Percentiles rank a stretch among this genome's conserved stretches.
Conservation (phyloP, 2,113 vertebrate genomes). For the Zeus faber region DNA sequence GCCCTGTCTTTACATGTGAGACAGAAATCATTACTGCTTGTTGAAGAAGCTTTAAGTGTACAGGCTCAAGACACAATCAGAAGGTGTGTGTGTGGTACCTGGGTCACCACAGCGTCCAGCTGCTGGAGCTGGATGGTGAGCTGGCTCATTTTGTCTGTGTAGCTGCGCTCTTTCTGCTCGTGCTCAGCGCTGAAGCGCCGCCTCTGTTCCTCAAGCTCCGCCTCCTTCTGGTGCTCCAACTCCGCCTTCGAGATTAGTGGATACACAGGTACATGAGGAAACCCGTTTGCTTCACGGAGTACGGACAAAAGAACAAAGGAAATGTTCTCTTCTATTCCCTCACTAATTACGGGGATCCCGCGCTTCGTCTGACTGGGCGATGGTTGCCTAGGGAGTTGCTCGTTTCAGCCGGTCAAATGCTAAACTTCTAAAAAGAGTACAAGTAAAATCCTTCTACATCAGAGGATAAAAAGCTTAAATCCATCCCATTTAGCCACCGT, state of each 20-base stretch:
- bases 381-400: background rate
- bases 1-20: too few relatives aligned
- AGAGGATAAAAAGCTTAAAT: slow-evolving; percentile 61
- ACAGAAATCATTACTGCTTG: too few relatives aligned
- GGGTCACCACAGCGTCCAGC: slow-evolving; percentile 69
- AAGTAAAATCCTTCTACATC: slow-evolving; percentile 50
- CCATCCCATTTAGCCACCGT: slow-evolving; percentile 55
- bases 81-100: slow-evolving; percentile 53
- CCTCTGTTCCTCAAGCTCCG: slow-evolving; percentile 60
- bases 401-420: slow-evolving; percentile 21
- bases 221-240: slow-evolving; percentile 60
- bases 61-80: too few relatives aligned
- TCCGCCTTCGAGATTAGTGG: slow-evolving; percentile 56
- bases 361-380: background rate
- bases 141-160: slow-evolving; percentile 72
- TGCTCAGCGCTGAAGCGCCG: slow-evolving; percentile 53
- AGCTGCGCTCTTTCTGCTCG: slow-evolving; percentile 64
- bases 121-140: slow-evolving; percentile 70
- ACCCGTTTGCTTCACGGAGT: background rate
- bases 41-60: too few relatives aligned
- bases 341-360: too few relatives aligned
- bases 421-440: slow-evolving; percentile 33
- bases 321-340: too few relatives aligned
- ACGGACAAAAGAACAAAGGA: background rate
- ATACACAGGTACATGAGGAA: slow-evolving; percentile 6